These are phyloP conservation scores for Rhinogobius similis DNA, from an alignment of 2,113 vertebrate genomes.

Conservation along the genomic window DNA sequence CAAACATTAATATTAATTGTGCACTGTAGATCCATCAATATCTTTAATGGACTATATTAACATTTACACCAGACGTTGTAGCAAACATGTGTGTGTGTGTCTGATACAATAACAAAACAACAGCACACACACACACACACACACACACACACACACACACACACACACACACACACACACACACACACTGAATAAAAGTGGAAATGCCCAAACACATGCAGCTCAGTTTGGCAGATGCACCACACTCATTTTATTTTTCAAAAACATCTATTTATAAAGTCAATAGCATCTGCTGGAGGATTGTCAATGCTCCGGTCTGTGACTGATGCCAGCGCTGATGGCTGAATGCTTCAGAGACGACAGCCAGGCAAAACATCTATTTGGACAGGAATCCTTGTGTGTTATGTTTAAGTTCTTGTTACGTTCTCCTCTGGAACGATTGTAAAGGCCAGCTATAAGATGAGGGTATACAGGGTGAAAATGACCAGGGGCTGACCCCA, in stretches of 20 bases:
- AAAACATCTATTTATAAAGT: conserved; percentile 34
- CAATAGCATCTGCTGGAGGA: conserved; percentile 28
- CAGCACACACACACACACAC: no score
- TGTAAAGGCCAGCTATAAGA: conserved; percentile 12
- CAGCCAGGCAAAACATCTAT: neutral
- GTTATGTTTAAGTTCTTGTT: neutral
- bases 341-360: conserved; percentile 14
- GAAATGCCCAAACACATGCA: conserved; percentile 5
- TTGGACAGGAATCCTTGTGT: conserved; percentile 20
- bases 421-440: neutral
- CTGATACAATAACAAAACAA: no score
- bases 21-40: neutral
- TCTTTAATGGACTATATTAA: neutral
- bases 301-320: conserved; percentile 15
- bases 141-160: no score
- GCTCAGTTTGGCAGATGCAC: conserved; percentile 17
- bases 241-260: conserved; percentile 35
- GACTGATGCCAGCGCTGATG: conserved; percentile 13
- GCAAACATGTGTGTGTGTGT: no score
- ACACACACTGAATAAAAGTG: no score
- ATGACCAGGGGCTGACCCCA: no score
- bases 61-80: neutral
- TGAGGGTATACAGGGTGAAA: no score
- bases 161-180: no score
- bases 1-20: neutral